Evolutionary conservation across 1,140 invertebrate species (phyloP).

Genomic region (Palaemon carinicauda): DNA sequence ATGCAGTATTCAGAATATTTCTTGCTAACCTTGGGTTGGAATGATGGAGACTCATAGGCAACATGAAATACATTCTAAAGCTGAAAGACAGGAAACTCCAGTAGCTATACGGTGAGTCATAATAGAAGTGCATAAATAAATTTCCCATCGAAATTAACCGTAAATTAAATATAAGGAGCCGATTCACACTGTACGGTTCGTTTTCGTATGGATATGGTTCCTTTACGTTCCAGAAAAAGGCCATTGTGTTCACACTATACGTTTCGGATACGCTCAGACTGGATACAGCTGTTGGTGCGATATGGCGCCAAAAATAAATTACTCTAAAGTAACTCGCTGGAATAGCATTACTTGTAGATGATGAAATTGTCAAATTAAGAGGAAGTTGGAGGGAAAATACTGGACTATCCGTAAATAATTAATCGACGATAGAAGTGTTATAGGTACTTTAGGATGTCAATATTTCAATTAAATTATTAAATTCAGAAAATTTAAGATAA

Average conservation of each 20-base stretch:
- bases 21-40: too few relatives aligned
- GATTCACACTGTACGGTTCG: background rate
- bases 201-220: conserved; percentile 11
- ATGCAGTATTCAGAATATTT: too few relatives aligned
- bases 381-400: too few relatives aligned
- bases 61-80: too few relatives aligned
- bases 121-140: too few relatives aligned
- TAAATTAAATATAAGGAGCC: too few relatives aligned
- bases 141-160: too few relatives aligned
- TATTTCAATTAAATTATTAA: too few relatives aligned
- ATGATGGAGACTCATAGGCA: too few relatives aligned
- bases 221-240: conserved; percentile 12
- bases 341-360: background rate
- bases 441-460: conserved; percentile 14
- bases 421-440: conserved; percentile 9
- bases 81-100: too few relatives aligned
- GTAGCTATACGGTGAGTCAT: too few relatives aligned
- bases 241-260: conserved; percentile 25
- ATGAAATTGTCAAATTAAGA: background rate
- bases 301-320: background rate
- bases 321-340: conserved; percentile 6
- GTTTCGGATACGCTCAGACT: conserved; percentile 23
- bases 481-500: too few relatives aligned
- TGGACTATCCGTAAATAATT: background rate
- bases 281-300: conserved; percentile 18